Base-by-base conservation (phyloP, 1,140 invertebrate genomes). In the Rhyacophila brunnea region DNA sequence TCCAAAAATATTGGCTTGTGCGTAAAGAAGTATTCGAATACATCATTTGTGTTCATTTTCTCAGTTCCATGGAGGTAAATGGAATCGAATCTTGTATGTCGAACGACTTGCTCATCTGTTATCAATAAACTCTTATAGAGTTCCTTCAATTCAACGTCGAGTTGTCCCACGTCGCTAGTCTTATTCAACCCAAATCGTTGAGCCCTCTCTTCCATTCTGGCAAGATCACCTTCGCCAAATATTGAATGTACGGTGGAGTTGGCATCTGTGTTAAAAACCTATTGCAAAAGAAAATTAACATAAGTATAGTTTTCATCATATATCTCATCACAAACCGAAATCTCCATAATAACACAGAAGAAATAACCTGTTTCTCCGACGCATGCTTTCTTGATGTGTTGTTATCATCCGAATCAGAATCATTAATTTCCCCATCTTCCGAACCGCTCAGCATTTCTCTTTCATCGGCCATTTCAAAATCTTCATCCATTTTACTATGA, bases 11-110 rank as follows among this genome's bases (percentile, higher is more conserved):
- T 10, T 17, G 63, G 63, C 42, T 54, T 60, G 40, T 65, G 63
- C 6, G 58, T 40, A 28, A 55, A 58, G 20, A 65, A 65, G 43
- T 65, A 65, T 44, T 65, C 63, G 50, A 65, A 65, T 7, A 65
- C 32, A 43, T 65, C 58, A 58, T 58, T 61, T 11, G 63, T 65
- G 42, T 55, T 65, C 63, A 65, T 60, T 20, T 58, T 49, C 23
- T 60, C 44, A 14, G 55, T 55, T 6, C 63, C 63, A 7, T 57
- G 18, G 14, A 65, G 35, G 17, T 58, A 49, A 45, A 65, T 52
- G 4, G 63, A 60, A 43, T 65, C 63, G 14, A 65, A 52, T 49
- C 48, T 43, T 7, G 63, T 42, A 38, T 65, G 63, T 11, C 63
- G 58, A n/a, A 61, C 20, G 43, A 58, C 63, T 38, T 65, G 58